Evolutionary conservation across 1,140 invertebrate species (phyloP), one percentile per base, ranked within the genome.

Genomic region (Euwallacea fornicatus): DNA sequence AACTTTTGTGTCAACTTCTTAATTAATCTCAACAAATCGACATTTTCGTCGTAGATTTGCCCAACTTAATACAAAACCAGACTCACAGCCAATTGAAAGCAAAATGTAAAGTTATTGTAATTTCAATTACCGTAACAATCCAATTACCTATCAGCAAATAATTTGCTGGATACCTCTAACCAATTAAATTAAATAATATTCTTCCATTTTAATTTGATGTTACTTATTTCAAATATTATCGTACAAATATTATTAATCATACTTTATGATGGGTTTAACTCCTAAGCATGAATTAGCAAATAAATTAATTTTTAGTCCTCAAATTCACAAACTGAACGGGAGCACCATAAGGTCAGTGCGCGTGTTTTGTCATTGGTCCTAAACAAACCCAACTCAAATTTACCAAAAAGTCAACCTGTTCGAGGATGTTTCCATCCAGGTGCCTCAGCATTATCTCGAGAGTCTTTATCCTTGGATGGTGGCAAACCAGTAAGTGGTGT

Each of bases 401-500:
- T 76, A 65, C 76, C 79, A 42, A 81, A 76, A 71, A 74, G 54
- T 46, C 81, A 81, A 72, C 79, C 78, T 56, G 73, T 66, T 11
- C 64, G 91, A 84, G 87, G 88, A 84, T 96, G 94, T 86, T 96
- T 96, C 87, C 94, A 96, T 86, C 93, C 94, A 82, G 94, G 94
- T 76, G 85, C 88, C 58, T 88, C 90, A 75, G 86, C 85, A 80
- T 83, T 93, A 73, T 86, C 88, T 70, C 83, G 87, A 82, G 88
- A 91, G 82, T 83, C 86, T 81, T 82, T 93, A 64, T 84, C 85
- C 75, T 76, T 89, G 68, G 81, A 79, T 53, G 83, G 83, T 44
- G 85, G 85, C 69, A 79, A 86, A 53, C 63, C 79, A 53, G 88
- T 97, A 15, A 89, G 88, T 2, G 88, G 88, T 15, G 81, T 82